phyloP scores from a whole-genome alignment of 2,888 invertebrate species.

The Drosophila fungiperda region DNA sequence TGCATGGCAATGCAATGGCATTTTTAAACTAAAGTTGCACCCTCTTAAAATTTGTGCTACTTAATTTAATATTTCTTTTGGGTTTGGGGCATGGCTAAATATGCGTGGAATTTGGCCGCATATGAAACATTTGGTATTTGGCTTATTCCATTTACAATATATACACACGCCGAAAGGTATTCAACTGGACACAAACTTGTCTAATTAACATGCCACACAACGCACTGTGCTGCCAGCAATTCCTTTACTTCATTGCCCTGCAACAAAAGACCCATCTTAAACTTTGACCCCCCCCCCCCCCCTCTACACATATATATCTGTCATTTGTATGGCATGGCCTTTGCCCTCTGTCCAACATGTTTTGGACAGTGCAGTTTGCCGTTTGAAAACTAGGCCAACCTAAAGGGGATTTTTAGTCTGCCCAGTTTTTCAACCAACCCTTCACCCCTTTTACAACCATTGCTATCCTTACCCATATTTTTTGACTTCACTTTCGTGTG shows the following conservation, averaged over 20 bases:
- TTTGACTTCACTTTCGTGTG: conserved; percentile 3
- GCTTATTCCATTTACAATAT: not conserved
- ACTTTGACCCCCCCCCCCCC: not conserved
- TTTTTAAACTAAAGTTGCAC: conserved; percentile 55
- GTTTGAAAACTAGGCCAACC: conserved; percentile 40
- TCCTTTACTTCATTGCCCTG: conserved; percentile 10
- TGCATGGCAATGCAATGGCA: conserved; percentile 38
- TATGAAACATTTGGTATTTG: not conserved
- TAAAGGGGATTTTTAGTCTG: not conserved
- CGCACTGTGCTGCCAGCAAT: conserved; percentile 27
- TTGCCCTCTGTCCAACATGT: conserved; percentile 35
- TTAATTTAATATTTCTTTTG: not conserved
- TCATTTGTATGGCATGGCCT: conserved; percentile 49
- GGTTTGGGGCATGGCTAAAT: not conserved
- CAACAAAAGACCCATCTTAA: not conserved
- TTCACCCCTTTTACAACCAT: not conserved
- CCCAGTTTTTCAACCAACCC: not conserved
- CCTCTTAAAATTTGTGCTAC: not conserved
- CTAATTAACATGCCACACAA: conserved; percentile 68
- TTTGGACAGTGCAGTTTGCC: conserved; percentile 42
- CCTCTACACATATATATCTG: conserved; percentile 24
- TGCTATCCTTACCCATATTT: conserved; percentile 9
- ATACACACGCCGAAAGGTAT: conserved; percentile 27
- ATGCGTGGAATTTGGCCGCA: not conserved
- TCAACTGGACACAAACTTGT: conserved; percentile 58